Percentiles rank a stretch among this genome's conserved stretches.
Evolutionary conservation across 2,888 invertebrate species (phyloP).

Genomic region (Terebella lapidaria): DNA sequence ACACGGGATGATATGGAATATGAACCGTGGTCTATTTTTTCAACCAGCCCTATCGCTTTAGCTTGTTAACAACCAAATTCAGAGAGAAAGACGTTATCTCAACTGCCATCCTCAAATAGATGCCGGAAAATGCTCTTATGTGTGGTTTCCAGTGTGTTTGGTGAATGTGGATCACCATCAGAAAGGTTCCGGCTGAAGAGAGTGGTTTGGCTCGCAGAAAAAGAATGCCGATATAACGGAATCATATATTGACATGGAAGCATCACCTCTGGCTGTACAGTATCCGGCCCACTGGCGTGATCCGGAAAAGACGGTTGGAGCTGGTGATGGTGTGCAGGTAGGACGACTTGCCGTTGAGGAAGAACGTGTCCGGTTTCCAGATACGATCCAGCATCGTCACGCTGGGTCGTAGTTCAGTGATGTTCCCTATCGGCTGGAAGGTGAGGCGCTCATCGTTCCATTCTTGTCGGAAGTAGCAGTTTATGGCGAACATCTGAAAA

Average conservation of each 20-base stretch:
- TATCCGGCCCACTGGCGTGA: slow-evolving; percentile 70
- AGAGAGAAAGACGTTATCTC: too few species aligned
- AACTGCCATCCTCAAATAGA: background rate
- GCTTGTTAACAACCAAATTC: too few species aligned
- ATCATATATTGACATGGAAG: background rate
- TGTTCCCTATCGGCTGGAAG: slow-evolving; percentile 53
- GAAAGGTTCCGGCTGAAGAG: too few species aligned
- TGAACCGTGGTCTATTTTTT: too few species aligned
- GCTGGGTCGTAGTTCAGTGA: slow-evolving; percentile 25
- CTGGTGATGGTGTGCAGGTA: slow-evolving; percentile 92
- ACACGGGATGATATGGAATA: background rate
- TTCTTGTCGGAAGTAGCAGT: slow-evolving; percentile 80
- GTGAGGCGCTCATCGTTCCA: slow-evolving; percentile 78
- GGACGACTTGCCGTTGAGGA: slow-evolving; percentile 88
- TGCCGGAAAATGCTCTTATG: background rate
- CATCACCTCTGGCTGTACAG: slow-evolving; percentile 26
- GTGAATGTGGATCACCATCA: too few species aligned
- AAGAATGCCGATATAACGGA: too few species aligned
- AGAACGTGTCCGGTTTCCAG: slow-evolving; percentile 85
- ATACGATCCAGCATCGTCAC: slow-evolving; percentile 70
- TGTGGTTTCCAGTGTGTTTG: background rate
- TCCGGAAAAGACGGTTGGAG: slow-evolving; percentile 81
- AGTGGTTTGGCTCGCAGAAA: too few species aligned
- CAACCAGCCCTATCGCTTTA: too few species aligned
- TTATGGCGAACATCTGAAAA: slow-evolving; percentile 74